Percentiles rank a stretch among this genome's conserved stretches.
Conservation (phyloP, 2,888 invertebrate genomes). For the Archaeoteleia sp. region DNA sequence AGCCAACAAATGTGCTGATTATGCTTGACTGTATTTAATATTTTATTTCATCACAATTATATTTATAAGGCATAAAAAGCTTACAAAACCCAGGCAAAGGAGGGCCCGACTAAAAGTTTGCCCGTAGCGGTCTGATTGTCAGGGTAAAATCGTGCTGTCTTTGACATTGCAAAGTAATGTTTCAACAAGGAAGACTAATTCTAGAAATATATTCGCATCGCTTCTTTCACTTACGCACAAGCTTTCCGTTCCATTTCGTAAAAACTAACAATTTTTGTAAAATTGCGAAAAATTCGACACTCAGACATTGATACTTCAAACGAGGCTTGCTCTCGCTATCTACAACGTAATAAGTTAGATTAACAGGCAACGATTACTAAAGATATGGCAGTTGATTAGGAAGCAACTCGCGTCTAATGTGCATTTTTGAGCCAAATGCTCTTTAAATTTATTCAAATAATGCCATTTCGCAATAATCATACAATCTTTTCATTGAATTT, state of each 20-base stretch:
- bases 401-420: constrained; percentile 37
- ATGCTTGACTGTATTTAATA: no score
- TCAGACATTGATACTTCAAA: neutral
- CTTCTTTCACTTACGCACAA: constrained; percentile 20
- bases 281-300: neutral
- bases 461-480: no score
- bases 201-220: constrained; percentile 42
- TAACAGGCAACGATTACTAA: constrained; percentile 32
- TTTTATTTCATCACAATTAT: no score
- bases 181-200: constrained; percentile 65
- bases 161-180: no score
- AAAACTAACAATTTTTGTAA: constrained; percentile 13
- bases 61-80: no score
- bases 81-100: no score
- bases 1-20: no score
- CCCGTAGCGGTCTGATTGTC: no score
- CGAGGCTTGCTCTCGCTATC: constrained; percentile 16
- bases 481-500: no score
- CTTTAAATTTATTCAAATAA: no score
- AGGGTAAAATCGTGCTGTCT: no score
- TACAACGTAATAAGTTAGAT: constrained; percentile 25
- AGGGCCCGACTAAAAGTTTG: no score
- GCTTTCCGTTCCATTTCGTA: constrained; percentile 3
- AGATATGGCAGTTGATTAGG: constrained; percentile 48
- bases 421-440: constrained; percentile 18